A percentile compares a stretch with the other conserved stretches of the same genome.
These are phyloP conservation scores for Aproaerema taeniolella DNA, from an alignment of 2,888 invertebrate species.

Conservation along the genomic window DNA sequence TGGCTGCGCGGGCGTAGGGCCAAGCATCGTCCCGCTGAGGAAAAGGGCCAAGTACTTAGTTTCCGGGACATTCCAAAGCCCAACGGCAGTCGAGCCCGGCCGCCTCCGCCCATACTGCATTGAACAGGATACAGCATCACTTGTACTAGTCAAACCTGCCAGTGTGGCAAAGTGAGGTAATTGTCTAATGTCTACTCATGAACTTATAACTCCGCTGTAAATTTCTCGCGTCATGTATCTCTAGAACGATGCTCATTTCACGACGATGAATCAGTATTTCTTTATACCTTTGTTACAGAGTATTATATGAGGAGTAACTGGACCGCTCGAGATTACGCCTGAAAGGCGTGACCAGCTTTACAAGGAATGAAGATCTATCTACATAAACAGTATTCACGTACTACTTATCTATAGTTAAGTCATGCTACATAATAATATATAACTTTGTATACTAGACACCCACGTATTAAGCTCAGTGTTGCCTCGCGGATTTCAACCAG, in stretches of 20 bases:
- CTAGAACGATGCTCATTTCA: too few species aligned
- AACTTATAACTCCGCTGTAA: background rate
- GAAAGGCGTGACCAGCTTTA: conserved; percentile 48
- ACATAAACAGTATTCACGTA: conserved; percentile 71
- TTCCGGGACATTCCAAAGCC: conserved; percentile 47
- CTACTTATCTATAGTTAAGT: conserved; percentile 55
- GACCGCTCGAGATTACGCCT: conserved; percentile 33
- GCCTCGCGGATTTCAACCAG: conserved; percentile 39
- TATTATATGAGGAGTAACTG: conserved; percentile 49
- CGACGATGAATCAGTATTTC: background rate
- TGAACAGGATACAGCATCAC: conserved; percentile 38
- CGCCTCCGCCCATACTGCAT: conserved; percentile 65
- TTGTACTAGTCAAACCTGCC: conserved; percentile 72
- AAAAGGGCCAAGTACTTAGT: conserved; percentile 37
- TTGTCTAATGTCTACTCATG: conserved; percentile 13
- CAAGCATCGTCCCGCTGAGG: conserved; percentile 24
- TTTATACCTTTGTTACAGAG: conserved; percentile 39
- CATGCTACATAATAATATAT: conserved; percentile 31
- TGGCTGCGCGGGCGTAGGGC: conserved; percentile 49
- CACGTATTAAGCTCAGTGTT: conserved; percentile 47
- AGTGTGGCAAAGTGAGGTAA: conserved; percentile 60
- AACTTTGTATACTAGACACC: conserved; percentile 21
- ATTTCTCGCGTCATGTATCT: too few species aligned
- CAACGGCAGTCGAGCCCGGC: conserved; percentile 51
- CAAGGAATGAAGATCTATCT: conserved; percentile 70